Evolutionary conservation across 2,888 invertebrate species (phyloP), one percentile per base, ranked within the genome.

Genomic region (Nemurella pictetii): DNA sequence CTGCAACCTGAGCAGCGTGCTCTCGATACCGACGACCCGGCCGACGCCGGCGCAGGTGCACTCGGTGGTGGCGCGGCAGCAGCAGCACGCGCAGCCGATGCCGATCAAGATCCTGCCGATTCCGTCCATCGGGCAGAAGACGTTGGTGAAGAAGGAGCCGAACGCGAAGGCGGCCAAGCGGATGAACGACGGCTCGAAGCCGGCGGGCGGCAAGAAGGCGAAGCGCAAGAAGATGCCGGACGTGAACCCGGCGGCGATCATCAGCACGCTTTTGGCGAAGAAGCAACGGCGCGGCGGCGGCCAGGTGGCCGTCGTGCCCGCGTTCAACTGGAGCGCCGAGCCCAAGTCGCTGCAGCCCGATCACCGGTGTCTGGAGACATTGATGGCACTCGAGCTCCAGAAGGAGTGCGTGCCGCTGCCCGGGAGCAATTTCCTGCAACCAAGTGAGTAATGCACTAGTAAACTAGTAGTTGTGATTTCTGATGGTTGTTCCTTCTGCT

Each of bases 261-360:
- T 81, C 36, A 36, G 81, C 20, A 81, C 35, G n/a, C 81, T 81
- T 25, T 55, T 81, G 27, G 81, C 81, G 0, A 81, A 36, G 26
- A 81, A 81, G 81, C 36, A 81, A 12, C 35, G 36, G 26, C 25
- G 55, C 26, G 28, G 28, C 25, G 25, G 25, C 32, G 32, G 32
- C 3, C 32, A 32, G 9, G 9, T 32, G 4, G 4, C 32, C 4
- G 3, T 9, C 3, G 9, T 32, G 4, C 32, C 32, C 4, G 3
- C 32, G 32, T 32, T 32, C 9, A 32, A 32, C 4, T 32, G 32
- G 32, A 32, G 4, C n/a, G n/a, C n/a, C n/a, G 32, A 32, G 32
- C 32, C 32, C 32, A 32, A 32, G 32, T 32, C 32, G 32, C 32
- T 5, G 4, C 32, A 32, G 9, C 3, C 32, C 4, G 32, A 32